Evolutionary conservation across 2,113 vertebrate genomes (phyloP).

Genomic region (Chionomys nivalis): DNA sequence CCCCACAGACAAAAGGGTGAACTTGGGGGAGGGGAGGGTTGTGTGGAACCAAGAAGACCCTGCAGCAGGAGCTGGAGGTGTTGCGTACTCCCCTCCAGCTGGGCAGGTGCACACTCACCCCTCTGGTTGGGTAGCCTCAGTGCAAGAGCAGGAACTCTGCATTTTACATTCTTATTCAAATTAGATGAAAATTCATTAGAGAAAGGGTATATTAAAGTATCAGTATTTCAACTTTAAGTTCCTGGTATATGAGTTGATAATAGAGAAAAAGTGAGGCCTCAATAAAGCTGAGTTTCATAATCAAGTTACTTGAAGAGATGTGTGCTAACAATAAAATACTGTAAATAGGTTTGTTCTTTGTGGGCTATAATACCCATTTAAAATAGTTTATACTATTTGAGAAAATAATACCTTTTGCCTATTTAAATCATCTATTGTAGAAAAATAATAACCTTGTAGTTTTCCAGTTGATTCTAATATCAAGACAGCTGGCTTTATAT

Average conservation of each 20-base stretch:
- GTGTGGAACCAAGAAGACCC: too few species aligned
- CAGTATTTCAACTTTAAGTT: too few species aligned
- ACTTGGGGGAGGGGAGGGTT: too few species aligned
- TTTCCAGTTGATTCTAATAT: background rate
- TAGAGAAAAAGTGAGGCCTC: conserved; percentile 8
- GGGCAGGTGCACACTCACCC: too few species aligned
- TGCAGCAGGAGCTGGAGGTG: too few species aligned
- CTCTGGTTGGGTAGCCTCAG: too few species aligned
- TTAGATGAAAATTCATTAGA: too few species aligned
- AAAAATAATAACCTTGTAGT: background rate
- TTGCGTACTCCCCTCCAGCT: too few species aligned
- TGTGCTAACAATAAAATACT: background rate
- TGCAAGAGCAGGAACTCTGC: too few species aligned
- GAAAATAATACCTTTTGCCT: background rate
- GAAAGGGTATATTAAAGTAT: too few species aligned
- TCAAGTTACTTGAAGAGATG: background rate
- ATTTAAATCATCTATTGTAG: background rate
- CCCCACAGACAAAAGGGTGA: too few species aligned
- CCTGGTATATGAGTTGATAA: conserved; percentile 1
- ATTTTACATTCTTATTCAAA: too few species aligned
- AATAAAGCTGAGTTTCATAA: conserved; percentile 61
- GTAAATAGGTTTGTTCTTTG: background rate
- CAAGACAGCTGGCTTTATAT: background rate
- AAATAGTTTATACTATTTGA: background rate
- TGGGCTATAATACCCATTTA: background rate